These are phyloP conservation scores for Tetramorium bicarinatum DNA, from an alignment of 2,888 invertebrate genomes.

Conservation along the genomic window DNA sequence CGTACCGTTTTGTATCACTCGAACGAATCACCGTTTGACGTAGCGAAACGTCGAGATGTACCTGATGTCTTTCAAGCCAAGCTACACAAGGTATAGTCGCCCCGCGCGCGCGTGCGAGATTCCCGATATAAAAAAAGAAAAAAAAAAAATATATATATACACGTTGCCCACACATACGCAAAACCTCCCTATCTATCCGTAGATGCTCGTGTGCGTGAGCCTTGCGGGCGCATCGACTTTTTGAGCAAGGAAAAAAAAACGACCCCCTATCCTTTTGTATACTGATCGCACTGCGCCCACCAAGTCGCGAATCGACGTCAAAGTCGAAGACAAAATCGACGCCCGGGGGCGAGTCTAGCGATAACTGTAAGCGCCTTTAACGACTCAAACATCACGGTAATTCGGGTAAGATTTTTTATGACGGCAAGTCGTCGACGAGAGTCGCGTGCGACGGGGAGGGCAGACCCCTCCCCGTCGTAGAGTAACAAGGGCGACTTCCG, in stretches of 20 bases:
- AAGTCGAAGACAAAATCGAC: slow-evolving; percentile 12
- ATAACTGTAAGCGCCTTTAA: slow-evolving; percentile 33
- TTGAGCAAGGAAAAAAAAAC: slow-evolving; percentile 7
- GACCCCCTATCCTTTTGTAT: slow-evolving; percentile 47
- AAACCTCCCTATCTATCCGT: slow-evolving; percentile 28
- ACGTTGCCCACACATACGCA: not conserved
- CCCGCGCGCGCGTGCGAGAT: not conserved
- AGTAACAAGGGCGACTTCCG: not conserved
- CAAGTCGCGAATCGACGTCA: not conserved
- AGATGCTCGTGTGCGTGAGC: slow-evolving; percentile 24
- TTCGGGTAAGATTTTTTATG: slow-evolving; percentile 46
- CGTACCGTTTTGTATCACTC: slow-evolving; percentile 63
- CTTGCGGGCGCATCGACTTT: slow-evolving; percentile 25
- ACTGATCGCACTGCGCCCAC: not conserved
- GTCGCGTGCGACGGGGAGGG: not conserved
- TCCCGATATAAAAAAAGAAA: slow-evolving; percentile 7
- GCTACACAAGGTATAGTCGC: slow-evolving; percentile 49
- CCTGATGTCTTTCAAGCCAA: slow-evolving; percentile 77
- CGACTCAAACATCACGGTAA: slow-evolving; percentile 18
- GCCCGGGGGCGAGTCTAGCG: slow-evolving; percentile 2
- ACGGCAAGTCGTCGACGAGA: not conserved
- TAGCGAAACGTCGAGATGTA: slow-evolving; percentile 72
- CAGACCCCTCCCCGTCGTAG: too few species aligned
- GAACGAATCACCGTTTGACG: slow-evolving; percentile 69
- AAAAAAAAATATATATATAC: not conserved